Percentiles rank a stretch among this genome's conserved stretches.
phyloP scores from a whole-genome alignment of 2,888 invertebrate genomes.

The Altica lythri region DNA sequence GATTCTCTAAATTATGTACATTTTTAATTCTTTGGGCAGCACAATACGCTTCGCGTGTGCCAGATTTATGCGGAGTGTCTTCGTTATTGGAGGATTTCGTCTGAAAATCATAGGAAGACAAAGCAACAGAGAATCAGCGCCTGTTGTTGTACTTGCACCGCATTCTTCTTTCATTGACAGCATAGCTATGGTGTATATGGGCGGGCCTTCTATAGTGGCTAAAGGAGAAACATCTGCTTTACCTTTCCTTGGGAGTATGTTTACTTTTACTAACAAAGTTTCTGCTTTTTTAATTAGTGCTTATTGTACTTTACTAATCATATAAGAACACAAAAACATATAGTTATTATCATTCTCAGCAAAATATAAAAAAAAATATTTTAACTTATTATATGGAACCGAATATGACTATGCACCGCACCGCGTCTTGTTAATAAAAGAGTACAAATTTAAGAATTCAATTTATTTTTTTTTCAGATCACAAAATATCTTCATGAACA shows the following conservation, averaged over 20 bases:
- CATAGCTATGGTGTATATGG: slow-evolving; percentile 78
- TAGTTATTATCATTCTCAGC: too few species aligned
- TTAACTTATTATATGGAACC: too few species aligned
- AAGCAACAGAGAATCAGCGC: slow-evolving; percentile 69
- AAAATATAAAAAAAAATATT: too few species aligned
- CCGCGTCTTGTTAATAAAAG: too few species aligned
- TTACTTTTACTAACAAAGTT: slow-evolving; percentile 27
- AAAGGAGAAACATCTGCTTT: slow-evolving; percentile 82
- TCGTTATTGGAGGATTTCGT: slow-evolving; percentile 82
- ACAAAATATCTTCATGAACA: too few species aligned
- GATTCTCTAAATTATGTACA: slow-evolving; percentile 3
- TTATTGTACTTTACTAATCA: too few species aligned
- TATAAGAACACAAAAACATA: too few species aligned
- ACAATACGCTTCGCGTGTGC: slow-evolving; percentile 59
- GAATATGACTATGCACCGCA: too few species aligned
- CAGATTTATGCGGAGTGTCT: slow-evolving; percentile 74
- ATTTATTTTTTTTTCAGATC: too few species aligned
- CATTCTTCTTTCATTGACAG: slow-evolving; percentile 93
- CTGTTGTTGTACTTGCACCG: slow-evolving; percentile 84
- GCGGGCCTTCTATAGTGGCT: slow-evolving; percentile 88
- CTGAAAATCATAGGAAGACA: slow-evolving; percentile 74
- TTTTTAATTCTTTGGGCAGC: slow-evolving; percentile 39
- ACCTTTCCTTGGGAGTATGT: slow-evolving; percentile 88
- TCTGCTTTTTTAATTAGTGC: too few species aligned
- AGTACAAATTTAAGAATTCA: too few species aligned